Conservation (phyloP, 2,888 invertebrate genomes). For the Branchinecta sandiegonensis region DNA sequence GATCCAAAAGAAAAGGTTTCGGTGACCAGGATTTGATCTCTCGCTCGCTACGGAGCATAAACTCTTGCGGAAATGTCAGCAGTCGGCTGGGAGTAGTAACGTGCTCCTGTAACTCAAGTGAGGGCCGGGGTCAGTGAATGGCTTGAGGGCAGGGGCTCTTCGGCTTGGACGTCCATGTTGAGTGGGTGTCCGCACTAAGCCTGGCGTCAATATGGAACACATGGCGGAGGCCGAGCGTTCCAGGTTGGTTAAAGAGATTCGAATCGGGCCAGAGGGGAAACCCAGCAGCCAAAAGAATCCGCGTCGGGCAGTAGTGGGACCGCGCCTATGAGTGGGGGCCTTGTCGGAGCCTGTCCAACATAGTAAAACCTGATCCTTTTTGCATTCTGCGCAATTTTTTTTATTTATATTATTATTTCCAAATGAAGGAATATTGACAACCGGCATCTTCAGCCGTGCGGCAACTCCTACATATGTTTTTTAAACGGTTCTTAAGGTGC, state of each 20-base stretch:
- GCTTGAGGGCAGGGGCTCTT: conserved; percentile 77
- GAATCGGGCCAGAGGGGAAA: conserved; percentile 98
- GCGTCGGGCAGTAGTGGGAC: conserved; percentile 97
- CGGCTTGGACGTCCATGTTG: conserved; percentile 36
- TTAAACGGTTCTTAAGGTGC: no score
- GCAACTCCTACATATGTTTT: no score
- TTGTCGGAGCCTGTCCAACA: conserved; percentile 63
- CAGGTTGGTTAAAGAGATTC: conserved; percentile 94
- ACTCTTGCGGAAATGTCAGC: no score
- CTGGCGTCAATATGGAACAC: conserved; percentile 88
- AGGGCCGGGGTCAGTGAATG: conserved; percentile 81
- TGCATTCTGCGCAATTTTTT: conserved; percentile 26
- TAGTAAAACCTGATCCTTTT: conserved; percentile 59
- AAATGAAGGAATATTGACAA: no score
- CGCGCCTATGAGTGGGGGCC: conserved; percentile 87
- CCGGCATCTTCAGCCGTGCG: no score
- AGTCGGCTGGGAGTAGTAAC: conserved; percentile 78
- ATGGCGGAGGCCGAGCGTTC: conserved; percentile 63
- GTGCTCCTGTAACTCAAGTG: conserved; percentile 96
- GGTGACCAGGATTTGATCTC: no score
- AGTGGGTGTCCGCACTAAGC: conserved; percentile 63
- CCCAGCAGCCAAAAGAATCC: conserved; percentile 99
- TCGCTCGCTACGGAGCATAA: no score
- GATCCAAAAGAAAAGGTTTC: no score
- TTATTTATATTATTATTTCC: no score